These are phyloP conservation scores for Lithobates pipiens DNA, from an alignment of 2,797 vertebrate genomes.

Conservation along the genomic window DNA sequence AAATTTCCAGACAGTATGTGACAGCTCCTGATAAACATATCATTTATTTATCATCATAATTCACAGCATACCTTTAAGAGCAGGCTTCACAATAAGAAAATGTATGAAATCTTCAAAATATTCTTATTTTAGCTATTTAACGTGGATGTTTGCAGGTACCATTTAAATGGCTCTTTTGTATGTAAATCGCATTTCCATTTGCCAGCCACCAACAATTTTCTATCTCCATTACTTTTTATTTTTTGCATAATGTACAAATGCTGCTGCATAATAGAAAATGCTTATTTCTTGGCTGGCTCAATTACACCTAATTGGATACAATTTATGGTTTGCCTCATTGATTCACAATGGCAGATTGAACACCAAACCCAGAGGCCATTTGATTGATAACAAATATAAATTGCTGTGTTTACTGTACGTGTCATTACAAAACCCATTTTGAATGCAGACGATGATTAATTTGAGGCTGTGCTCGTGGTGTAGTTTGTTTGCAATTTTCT, in stretches of 20 bases:
- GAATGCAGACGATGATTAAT: conserved; percentile 50
- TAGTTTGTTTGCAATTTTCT: conserved; percentile 24
- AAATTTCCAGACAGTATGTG: too few relatives aligned
- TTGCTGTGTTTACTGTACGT: conserved; percentile 57
- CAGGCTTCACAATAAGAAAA: background rate
- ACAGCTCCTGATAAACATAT: background rate
- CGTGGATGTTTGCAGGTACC: background rate
- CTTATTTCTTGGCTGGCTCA: conserved; percentile 50
- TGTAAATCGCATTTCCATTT: conserved; percentile 42
- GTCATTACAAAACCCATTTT: conserved; percentile 56
- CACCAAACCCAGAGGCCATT: conserved; percentile 51
- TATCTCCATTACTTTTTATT: conserved; percentile 26
- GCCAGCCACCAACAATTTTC: conserved; percentile 31
- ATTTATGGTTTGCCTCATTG: conserved; percentile 56
- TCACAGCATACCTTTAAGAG: background rate
- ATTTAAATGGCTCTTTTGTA: conserved; percentile 35
- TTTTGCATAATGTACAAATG: conserved; percentile 54
- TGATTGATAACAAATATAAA: conserved; percentile 61
- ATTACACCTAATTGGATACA: conserved; percentile 59
- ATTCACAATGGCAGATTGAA: conserved; percentile 60
- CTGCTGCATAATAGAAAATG: conserved; percentile 51
- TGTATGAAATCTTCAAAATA: background rate
- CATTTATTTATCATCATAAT: background rate
- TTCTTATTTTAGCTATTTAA: conserved; percentile 4
- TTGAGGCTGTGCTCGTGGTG: conserved; percentile 15